A percentile compares a stretch with the other conserved stretches of the same genome.
These are phyloP conservation scores for Tretioscincus oriximinensis DNA, from an alignment of 2,113 vertebrate genomes.

Conservation along the genomic window DNA sequence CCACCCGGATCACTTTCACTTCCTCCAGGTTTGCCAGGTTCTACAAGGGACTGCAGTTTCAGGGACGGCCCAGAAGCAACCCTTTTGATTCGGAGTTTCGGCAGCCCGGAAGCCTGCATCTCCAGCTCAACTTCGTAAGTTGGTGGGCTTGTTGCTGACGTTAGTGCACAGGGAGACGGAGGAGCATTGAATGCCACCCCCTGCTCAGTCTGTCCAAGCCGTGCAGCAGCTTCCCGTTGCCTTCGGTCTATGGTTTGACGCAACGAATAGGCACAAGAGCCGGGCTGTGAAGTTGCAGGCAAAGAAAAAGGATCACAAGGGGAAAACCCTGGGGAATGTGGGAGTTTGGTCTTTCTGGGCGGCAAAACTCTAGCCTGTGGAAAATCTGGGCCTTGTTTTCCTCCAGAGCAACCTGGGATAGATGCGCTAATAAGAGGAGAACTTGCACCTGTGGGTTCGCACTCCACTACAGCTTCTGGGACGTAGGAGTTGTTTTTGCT, in stretches of 20 bases:
- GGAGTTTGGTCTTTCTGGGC: constrained; percentile 57
- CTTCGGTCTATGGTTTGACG: constrained; percentile 78
- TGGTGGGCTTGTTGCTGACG: constrained; percentile 38
- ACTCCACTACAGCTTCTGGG: constrained; percentile 39
- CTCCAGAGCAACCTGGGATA: constrained; percentile 45
- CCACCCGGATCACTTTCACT: constrained; percentile 66
- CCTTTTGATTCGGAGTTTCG: constrained; percentile 87
- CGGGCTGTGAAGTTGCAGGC: background rate
- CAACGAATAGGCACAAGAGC: constrained; percentile 65
- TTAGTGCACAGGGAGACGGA: background rate
- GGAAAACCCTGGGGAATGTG: constrained; percentile 57
- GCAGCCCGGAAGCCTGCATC: constrained; percentile 87
- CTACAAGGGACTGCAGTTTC: constrained; percentile 50
- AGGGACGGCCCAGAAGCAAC: constrained; percentile 65
- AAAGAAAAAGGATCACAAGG: background rate
- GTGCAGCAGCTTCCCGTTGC: constrained; percentile 78
- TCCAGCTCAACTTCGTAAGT: constrained; percentile 87
- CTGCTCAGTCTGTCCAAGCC: constrained; percentile 63
- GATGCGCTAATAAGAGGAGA: constrained; percentile 60
- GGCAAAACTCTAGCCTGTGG: constrained; percentile 47
- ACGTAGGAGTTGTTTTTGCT: background rate
- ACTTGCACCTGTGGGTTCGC: constrained; percentile 32
- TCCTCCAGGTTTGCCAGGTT: constrained; percentile 55
- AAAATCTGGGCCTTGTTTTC: constrained; percentile 57
- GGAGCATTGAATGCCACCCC: constrained; percentile 59